These are phyloP conservation scores for Bembecia ichneumoniformis DNA, from an alignment of 2,888 invertebrate species.

Conservation along the genomic window DNA sequence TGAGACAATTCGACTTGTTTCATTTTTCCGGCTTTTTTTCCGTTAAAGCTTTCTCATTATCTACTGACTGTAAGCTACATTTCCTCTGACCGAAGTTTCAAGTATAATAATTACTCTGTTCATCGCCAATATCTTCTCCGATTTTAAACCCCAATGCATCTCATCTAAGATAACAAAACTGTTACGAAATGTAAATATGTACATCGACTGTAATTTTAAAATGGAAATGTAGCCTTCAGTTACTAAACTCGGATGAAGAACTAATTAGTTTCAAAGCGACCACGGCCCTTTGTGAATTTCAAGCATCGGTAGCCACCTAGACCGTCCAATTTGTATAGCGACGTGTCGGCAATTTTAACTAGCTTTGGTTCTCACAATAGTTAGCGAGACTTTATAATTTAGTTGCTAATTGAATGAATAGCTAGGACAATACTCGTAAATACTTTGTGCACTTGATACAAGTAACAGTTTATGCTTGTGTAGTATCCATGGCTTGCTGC, in stretches of 20 bases:
- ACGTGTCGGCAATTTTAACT: constrained; percentile 49
- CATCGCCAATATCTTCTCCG: too few relatives aligned
- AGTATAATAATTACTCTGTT: not conserved
- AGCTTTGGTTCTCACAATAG: constrained; percentile 44
- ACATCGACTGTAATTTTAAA: constrained; percentile 9
- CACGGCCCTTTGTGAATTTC: constrained; percentile 64
- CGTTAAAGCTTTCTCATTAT: not conserved
- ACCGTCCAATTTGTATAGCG: constrained; percentile 54
- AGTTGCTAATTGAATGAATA: constrained; percentile 49
- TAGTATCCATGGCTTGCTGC: constrained; percentile 71
- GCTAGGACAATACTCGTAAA: constrained; percentile 27
- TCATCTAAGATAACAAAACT: not conserved
- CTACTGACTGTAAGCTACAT: not conserved
- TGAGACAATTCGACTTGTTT: not conserved
- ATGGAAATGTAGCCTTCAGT: constrained; percentile 57
- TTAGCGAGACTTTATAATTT: constrained; percentile 46
- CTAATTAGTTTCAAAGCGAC: constrained; percentile 68
- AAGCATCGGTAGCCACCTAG: constrained; percentile 54
- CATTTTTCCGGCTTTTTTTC: not conserved
- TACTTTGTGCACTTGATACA: constrained; percentile 38
- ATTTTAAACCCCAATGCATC: not conserved
- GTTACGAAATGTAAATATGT: not conserved
- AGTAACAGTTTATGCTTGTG: constrained; percentile 41
- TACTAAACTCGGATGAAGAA: constrained; percentile 46
- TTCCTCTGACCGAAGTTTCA: not conserved